These are phyloP conservation scores for Galerucella pusilla DNA, from an alignment of 2,888 invertebrate genomes.

Conservation along the genomic window DNA sequence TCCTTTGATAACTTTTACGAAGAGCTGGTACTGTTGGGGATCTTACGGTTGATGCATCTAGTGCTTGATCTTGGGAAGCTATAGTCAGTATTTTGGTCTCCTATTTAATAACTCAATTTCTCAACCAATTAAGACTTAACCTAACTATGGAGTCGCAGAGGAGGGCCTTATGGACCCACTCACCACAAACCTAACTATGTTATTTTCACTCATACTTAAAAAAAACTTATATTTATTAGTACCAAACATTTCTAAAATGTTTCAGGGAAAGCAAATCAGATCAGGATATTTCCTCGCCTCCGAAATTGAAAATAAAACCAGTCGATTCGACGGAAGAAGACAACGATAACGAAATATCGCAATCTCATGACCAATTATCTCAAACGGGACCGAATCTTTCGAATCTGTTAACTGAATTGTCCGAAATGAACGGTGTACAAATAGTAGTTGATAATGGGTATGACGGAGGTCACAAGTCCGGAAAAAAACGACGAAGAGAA, in stretches of 20 bases:
- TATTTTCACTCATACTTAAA: no score
- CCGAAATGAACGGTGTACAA: constrained; percentile 50
- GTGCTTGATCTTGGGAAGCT: no score
- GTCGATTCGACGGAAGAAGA: constrained; percentile 50
- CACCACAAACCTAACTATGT: no score
- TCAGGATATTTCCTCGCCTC: constrained; percentile 48
- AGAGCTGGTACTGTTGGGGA: no score
- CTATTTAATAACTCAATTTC: no score
- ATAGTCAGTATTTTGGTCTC: no score
- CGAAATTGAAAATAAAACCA: constrained; percentile 63
- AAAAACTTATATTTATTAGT: neutral
- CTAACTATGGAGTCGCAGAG: no score
- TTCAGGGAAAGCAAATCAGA: constrained; percentile 44
- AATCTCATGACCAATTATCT: constrained; percentile 7
- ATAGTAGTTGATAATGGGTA: constrained; percentile 48
- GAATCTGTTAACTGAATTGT: constrained; percentile 27
- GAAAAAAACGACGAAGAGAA: constrained; percentile 78
- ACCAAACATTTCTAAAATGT: constrained; percentile 25
- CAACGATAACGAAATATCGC: neutral
- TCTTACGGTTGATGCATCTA: no score
- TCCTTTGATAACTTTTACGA: no score
- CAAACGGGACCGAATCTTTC: constrained; percentile 14
- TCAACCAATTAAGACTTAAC: no score
- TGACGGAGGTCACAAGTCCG: constrained; percentile 66
- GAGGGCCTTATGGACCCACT: no score